These are phyloP conservation scores for Drosophila silvestris DNA, from an alignment of 2,888 invertebrate genomes.

Conservation along the genomic window DNA sequence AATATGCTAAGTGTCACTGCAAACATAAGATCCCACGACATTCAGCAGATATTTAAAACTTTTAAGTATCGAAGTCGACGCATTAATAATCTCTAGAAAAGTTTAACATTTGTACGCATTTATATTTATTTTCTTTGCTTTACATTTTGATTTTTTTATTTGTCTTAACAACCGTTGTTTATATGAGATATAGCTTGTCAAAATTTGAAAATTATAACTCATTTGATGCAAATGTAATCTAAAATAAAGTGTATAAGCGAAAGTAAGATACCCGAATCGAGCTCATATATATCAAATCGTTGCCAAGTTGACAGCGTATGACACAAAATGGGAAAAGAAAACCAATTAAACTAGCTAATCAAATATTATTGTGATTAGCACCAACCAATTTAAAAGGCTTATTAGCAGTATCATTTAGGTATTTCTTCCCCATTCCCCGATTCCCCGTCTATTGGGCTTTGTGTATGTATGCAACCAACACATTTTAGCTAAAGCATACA, in stretches of 20 bases:
- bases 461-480: constrained; percentile 11
- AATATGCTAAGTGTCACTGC: constrained; percentile 58
- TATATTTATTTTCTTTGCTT: not conserved
- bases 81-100: not conserved
- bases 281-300: constrained; percentile 1
- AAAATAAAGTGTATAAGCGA: constrained; percentile 10
- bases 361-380: constrained; percentile 83
- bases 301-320: constrained; percentile 56
- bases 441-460: constrained; percentile 16
- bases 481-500: not conserved
- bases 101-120: not conserved
- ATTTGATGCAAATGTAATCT: not conserved
- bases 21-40: constrained; percentile 55
- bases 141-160: not conserved
- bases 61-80: not conserved
- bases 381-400: constrained; percentile 76
- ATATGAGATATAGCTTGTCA: not conserved
- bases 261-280: constrained; percentile 6
- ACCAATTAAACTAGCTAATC: constrained; percentile 81
- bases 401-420: constrained; percentile 79
- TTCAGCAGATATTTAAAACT: constrained; percentile 9
- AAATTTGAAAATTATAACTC: not conserved
- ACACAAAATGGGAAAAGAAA: constrained; percentile 68
- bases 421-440: constrained; percentile 23
- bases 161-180: too few relatives aligned